Conservation (phyloP, 2,797 vertebrate species). For the Anabacerthia variegaticeps region DNA sequence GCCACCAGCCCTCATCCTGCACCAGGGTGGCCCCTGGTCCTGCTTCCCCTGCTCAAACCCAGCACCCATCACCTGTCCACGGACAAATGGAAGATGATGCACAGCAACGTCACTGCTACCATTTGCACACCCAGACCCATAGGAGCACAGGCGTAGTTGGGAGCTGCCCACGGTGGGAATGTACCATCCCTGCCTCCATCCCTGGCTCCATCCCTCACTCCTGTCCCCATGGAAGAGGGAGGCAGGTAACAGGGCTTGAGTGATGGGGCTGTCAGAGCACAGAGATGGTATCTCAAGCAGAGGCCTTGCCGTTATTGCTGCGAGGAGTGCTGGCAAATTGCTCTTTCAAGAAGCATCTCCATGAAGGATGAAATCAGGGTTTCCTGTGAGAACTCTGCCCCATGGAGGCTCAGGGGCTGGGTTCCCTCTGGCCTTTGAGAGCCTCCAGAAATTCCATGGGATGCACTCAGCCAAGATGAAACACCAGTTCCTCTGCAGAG, state of each 20-base stretch:
- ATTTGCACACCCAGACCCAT: background rate
- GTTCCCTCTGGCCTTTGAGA: background rate
- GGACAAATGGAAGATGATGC: background rate
- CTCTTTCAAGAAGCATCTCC: conserved; percentile 49
- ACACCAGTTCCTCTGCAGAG: background rate
- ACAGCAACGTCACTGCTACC: rapidly evolving
- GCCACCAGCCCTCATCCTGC: background rate
- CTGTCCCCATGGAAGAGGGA: background rate
- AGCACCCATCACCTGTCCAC: background rate
- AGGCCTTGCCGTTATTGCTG: conserved; percentile 46
- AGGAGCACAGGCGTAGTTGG: rapidly evolving
- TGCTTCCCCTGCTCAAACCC: background rate
- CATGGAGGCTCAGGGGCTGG: background rate
- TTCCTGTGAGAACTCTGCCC: background rate
- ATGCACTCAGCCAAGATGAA: rapidly evolving
- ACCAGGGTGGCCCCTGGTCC: background rate
- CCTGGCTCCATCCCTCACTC: conserved; percentile 17
- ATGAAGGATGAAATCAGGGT: conserved; percentile 41
- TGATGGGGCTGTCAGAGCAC: conserved; percentile 52
- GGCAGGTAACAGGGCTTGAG: conserved; percentile 7
- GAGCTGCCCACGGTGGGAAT: background rate
- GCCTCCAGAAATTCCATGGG: background rate
- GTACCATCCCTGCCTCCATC: background rate
- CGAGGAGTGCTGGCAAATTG: conserved; percentile 57
- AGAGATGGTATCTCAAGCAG: conserved; percentile 50